phyloP scores from a whole-genome alignment of 2,797 vertebrate species.

The Lophotriccus pileatus region DNA sequence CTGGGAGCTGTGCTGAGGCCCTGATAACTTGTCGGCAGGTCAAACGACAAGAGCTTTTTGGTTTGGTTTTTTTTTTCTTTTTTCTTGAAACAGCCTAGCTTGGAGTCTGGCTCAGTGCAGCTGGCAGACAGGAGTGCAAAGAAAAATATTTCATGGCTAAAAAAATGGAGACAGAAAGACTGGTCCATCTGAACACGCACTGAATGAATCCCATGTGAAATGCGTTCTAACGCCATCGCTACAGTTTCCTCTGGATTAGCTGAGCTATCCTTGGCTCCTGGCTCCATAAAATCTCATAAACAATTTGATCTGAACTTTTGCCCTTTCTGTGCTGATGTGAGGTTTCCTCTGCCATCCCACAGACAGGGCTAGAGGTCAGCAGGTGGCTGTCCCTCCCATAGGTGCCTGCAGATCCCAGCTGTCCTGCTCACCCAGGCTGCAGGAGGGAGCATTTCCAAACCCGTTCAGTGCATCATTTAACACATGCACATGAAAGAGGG shows the following conservation, averaged over 20 bases:
- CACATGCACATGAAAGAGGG: neutral
- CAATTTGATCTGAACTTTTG: conserved; percentile 63
- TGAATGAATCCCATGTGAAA: conserved; percentile 68
- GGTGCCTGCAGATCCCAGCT: neutral
- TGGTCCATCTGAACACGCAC: neutral
- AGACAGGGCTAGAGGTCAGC: neutral
- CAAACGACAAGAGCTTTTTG: conserved; percentile 1
- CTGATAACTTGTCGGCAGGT: neutral
- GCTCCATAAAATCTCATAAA: conserved; percentile 49
- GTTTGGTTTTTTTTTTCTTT: neutral
- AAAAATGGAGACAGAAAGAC: conserved; percentile 70
- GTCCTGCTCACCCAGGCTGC: neutral
- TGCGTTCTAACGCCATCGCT: conserved; percentile 24
- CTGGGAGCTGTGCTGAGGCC: neutral
- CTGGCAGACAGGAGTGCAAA: conserved; percentile 52
- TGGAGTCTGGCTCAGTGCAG: neutral
- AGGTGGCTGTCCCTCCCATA: neutral
- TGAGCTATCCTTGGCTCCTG: conserved; percentile 59
- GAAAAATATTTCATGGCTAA: conserved; percentile 65
- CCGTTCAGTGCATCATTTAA: neutral
- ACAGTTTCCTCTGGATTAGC: conserved; percentile 61
- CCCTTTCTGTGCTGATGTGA: conserved; percentile 11
- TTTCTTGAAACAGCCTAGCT: conserved; percentile 35
- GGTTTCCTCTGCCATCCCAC: neutral
- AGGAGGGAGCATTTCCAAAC: neutral